Evolutionary conservation across 2,888 invertebrate species (phyloP), one percentile per base, ranked within the genome.

Genomic region (Epistrophella euchroma): DNA sequence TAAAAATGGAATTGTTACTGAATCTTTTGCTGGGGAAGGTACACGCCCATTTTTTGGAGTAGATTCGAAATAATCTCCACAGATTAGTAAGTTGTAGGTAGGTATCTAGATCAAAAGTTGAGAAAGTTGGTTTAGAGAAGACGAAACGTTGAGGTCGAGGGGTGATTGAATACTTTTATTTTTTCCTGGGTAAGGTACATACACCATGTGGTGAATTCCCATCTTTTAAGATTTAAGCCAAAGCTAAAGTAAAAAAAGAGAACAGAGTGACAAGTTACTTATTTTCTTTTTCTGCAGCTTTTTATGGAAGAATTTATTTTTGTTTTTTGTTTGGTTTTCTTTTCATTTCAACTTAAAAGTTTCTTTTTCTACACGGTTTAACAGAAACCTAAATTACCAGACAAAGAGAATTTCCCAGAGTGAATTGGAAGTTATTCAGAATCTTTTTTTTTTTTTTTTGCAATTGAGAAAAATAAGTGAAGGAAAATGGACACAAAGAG

Each of bases 321-420:
- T 19, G 40, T 40, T 19, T 3, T n/a, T 17, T 47, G n/a, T n/a
- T n/a, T n/a, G n/a, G n/a, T 55, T 43, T 71, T 43, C 13, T 72
- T 40, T 6, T 17, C 55, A 2, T 35, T 72, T 40, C 55, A 32
- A 74, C 45, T 75, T 75, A 52, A 84, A 84, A 84, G 80, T 84
- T 75, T 85, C 71, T 66, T 85, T 85, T 85, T 85, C 81, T 76
- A 85, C 81, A 81, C 64, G 71, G 73, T 79, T 84, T 84, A 58
- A 74, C 83, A 58, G 52, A 79, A 75, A 80, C 62, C 70, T 78
- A 85, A 81, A 81, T 66, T 45, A 66, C 55, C 80, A 81, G 85
- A 85, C 85, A 81, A 81, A 76, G 76, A 22, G 74, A 74, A 71
- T 83, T 55, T 62, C 25, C 25, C 52, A 83, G 78, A 28, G 47